Base-by-base conservation (phyloP, 2,113 vertebrate genomes). In the Campylomormyrus numenius region DNA sequence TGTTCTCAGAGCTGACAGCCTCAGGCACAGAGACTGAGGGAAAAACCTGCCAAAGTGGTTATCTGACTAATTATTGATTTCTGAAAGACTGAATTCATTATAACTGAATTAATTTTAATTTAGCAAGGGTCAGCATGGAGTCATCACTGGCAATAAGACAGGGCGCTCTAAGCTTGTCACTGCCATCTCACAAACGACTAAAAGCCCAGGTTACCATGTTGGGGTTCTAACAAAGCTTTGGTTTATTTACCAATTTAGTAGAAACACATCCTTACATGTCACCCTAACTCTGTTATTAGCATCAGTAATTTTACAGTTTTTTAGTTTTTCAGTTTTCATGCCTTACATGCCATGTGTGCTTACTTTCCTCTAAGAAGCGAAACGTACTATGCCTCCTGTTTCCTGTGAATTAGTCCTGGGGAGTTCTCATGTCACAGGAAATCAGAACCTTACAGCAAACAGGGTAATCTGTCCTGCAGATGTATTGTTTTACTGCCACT, bases 41-140 rank as follows among this genome's bases (percentile, higher is more conserved):
- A 13, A 31, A 31, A 70, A 27, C n/a, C 62, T 70, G 62, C 35
- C 74, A 35, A 80, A 80, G 74, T 80, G 74, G 13, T 80, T 80
- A 80, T 80, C 35, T 80, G 74, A 8, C 74, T 42, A 35, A 77
- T 77, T 77, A 77, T 77, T 77, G 31, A 77, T 77, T 42, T 39
- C 39, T 42, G 27, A 77, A 39, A 77, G 31, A 17, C 74, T 39
- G 74, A 80, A 80, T 80, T 42, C 74, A 80, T 80, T 80, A 80
- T 80, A 80, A 80, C 74, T 42, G 74, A 80, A 80, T 39, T 42
- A 80, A 80, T 80, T 80, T 80, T 80, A 39, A 80, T 80, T 80
- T 80, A 42, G 15, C 5, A 6, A 19, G 74, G 35, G 35, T 80
- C 35, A 80, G 74, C 15, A 42, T 42, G 35, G 74, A 80, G 74